phyloP scores from a whole-genome alignment of 1,140 invertebrate genomes.

The Atta cephalotes region DNA sequence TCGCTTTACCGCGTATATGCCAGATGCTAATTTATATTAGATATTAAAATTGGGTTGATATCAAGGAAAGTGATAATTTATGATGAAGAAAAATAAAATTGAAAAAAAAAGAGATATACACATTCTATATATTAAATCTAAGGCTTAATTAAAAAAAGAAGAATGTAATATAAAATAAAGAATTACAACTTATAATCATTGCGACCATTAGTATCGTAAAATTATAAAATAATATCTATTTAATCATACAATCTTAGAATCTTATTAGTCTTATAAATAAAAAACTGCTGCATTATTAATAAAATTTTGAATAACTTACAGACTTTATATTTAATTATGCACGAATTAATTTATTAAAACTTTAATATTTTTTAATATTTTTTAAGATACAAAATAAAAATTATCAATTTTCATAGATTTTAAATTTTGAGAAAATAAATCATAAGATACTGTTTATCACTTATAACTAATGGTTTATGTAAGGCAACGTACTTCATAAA shows the following conservation, averaged over 20 bases:
- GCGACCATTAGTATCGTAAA: background rate
- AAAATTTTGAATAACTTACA: background rate
- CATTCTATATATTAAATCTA: background rate
- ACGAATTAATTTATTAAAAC: background rate
- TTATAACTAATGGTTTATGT: no score
- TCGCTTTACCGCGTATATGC: background rate
- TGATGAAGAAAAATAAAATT: background rate
- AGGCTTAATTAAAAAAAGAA: background rate
- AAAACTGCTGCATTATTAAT: background rate
- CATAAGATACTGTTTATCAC: background rate
- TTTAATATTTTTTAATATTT: constrained; percentile 2
- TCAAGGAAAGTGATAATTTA: background rate
- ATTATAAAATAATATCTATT: constrained; percentile 6
- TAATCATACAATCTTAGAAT: background rate
- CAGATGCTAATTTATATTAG: constrained; percentile 39
- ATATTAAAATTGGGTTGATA: constrained; percentile 30
- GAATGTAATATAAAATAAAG: background rate
- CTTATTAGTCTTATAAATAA: background rate
- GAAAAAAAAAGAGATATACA: background rate
- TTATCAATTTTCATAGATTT: background rate
- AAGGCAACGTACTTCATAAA: background rate
- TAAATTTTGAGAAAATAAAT: background rate
- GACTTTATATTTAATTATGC: background rate
- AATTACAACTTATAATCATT: background rate
- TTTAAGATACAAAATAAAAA: background rate